A percentile compares a stretch with the other conserved stretches of the same genome.
phyloP scores from a whole-genome alignment of 2,888 invertebrate genomes.

The Oxytorus armatus region DNA sequence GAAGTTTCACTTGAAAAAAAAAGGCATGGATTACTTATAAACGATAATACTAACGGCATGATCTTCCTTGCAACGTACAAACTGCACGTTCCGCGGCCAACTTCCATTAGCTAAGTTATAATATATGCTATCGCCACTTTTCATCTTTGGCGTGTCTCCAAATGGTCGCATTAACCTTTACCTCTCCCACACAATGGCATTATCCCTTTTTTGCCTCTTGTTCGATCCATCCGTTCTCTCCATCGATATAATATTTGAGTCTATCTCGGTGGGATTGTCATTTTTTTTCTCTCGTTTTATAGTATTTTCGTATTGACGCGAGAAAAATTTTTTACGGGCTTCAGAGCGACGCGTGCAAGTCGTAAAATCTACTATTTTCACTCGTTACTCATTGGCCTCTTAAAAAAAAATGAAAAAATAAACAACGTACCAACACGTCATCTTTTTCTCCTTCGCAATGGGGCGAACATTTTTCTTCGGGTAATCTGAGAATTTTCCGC shows the following conservation, averaged over 20 bases:
- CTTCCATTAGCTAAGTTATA: conserved; percentile 58
- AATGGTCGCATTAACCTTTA: conserved; percentile 59
- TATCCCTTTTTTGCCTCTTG: neutral
- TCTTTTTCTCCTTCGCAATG: neutral
- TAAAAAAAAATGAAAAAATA: neutral
- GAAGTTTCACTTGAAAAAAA: neutral
- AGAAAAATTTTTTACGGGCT: too few relatives aligned
- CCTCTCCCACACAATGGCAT: neutral
- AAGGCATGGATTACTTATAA: neutral
- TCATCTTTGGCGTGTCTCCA: conserved; percentile 59
- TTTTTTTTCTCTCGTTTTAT: too few relatives aligned
- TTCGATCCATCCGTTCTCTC: neutral
- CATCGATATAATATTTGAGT: too few relatives aligned
- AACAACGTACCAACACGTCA: neutral
- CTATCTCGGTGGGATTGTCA: too few relatives aligned
- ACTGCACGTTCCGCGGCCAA: conserved; percentile 48
- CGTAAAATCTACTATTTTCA: neutral
- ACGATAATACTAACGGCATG: neutral
- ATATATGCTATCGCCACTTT: conserved; percentile 52
- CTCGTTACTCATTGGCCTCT: neutral
- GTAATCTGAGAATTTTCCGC: conserved; percentile 1
- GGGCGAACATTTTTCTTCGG: conserved; percentile 23
- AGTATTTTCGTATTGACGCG: neutral
- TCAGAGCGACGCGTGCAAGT: too few relatives aligned
- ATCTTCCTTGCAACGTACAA: conserved; percentile 29